Conservation (phyloP, 2,113 vertebrate genomes). For the Sinocyclocheilus anophthalmus region DNA sequence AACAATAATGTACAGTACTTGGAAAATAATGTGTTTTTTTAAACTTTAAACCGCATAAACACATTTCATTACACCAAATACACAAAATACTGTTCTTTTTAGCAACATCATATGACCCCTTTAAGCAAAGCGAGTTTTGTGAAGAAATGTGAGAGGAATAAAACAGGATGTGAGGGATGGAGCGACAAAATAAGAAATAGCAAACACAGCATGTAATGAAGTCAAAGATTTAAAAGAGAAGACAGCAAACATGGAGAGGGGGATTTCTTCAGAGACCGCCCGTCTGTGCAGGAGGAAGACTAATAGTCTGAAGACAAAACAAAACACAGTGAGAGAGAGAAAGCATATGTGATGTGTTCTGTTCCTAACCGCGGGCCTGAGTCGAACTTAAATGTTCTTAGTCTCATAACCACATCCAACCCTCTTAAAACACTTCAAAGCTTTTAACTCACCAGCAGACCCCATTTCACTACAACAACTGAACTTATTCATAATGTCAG, state of each 20-base stretch:
- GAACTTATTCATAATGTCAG: not conserved
- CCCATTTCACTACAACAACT: not conserved
- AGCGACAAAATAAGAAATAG: not conserved
- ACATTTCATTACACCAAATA: too few relatives aligned
- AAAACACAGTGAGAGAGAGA: not conserved
- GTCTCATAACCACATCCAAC: not conserved
- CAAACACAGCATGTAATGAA: not conserved
- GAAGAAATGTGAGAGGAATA: not conserved
- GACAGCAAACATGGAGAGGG: not conserved
- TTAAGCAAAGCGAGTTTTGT: not conserved
- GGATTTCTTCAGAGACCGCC: not conserved
- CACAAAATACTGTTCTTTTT: too few relatives aligned
- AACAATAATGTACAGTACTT: too few relatives aligned
- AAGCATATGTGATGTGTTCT: not conserved
- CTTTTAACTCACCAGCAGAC: not conserved
- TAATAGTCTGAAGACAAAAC: not conserved
- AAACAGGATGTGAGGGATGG: not conserved
- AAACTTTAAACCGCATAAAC: too few relatives aligned
- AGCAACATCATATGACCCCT: too few relatives aligned
- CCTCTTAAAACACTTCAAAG: not conserved
- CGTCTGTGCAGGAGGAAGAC: not conserved
- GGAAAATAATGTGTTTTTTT: too few relatives aligned
- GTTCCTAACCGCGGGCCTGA: not conserved
- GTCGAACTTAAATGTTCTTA: not conserved
- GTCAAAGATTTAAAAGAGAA: not conserved